Base-by-base conservation (phyloP, 2,113 vertebrate species). In the Myxocyprinus asiaticus region DNA sequence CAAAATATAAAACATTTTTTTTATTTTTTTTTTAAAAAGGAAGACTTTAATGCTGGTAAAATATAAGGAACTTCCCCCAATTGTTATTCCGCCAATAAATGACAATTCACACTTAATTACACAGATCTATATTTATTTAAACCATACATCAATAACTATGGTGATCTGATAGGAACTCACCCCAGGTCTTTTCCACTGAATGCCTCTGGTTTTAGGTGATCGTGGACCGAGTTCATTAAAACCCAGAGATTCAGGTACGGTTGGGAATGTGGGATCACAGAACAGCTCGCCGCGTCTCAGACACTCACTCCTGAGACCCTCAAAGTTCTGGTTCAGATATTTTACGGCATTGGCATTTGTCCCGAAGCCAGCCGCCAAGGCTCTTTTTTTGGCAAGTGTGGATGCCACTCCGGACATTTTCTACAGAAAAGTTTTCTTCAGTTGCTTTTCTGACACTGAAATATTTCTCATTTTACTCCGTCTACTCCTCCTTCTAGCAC, bases 211-310 rank as follows among this genome's bases (percentile, higher is more conserved):
- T 73, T 94, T 94, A 2, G 87, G 85, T 10, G 94, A 95, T 68
- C 87, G 61, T 0, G 88, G 94, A 14, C 94, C 91, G 43, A 97
- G 89, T 45, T 95, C 92, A 48, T 47, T 88, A 82, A 91, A 94
- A 9, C 94, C 95, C 85, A 96, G 88, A 0, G 88, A 87, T 7
- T 91, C 91, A 0, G 90, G 84, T 22, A 88, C 89, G 0, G 94
- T 94, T 0, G 94, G 94, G 75, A 96, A 95, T 59, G 92, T 84
- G 0, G 92, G 92, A 82, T 96, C 95, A 51, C 93, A 93, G 85
- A 96, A 96, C 0, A 95, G 88, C 0, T 76, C 82, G 4, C 90
- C 86, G 0, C 76, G 82, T 8, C 84, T 78, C 83, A 95, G 84
- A 76, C 94, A 94, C 22, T 90, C 87, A 0, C 53, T 80, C 72